Percentiles rank a stretch among this genome's conserved stretches.
phyloP scores from a whole-genome alignment of 2,113 vertebrate genomes.

The Uria lomvia region DNA sequence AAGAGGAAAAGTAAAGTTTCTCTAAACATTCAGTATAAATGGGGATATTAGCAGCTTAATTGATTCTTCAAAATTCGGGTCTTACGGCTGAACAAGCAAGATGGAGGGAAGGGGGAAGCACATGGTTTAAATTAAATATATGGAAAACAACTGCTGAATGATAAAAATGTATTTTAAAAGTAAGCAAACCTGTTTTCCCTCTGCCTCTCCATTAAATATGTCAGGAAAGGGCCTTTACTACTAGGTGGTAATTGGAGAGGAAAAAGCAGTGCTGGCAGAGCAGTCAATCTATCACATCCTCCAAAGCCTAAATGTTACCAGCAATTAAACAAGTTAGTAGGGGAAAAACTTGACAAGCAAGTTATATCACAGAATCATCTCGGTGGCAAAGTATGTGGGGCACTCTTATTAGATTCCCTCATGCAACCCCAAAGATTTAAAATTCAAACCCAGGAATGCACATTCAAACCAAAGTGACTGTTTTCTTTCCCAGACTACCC shows the following conservation, averaged over 20 bases:
- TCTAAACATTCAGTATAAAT: constrained; percentile 6
- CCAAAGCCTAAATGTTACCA: constrained; percentile 17
- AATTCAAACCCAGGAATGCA: not conserved
- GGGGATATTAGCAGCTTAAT: constrained; percentile 3
- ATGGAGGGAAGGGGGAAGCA: not conserved
- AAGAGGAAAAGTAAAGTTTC: constrained; percentile 27
- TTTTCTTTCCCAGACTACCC: not conserved
- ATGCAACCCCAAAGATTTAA: not conserved
- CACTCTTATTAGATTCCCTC: not conserved
- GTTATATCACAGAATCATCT: constrained; percentile 34
- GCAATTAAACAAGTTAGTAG: constrained; percentile 39
- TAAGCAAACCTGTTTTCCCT: constrained; percentile 36
- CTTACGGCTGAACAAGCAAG: not conserved
- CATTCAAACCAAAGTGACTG: not conserved
- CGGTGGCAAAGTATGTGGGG: not conserved
- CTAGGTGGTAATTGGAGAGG: constrained; percentile 53
- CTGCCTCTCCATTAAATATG: constrained; percentile 44
- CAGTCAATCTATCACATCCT: constrained; percentile 34
- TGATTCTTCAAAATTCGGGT: not conserved
- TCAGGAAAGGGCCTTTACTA: constrained; percentile 52
- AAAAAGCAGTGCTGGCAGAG: constrained; percentile 17
- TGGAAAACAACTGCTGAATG: constrained; percentile 20
- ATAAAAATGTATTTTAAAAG: constrained; percentile 50
- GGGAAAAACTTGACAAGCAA: not conserved
- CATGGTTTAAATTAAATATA: constrained; percentile 27